Conservation (phyloP, 2,888 invertebrate genomes). For the Ferrisia virgata region DNA sequence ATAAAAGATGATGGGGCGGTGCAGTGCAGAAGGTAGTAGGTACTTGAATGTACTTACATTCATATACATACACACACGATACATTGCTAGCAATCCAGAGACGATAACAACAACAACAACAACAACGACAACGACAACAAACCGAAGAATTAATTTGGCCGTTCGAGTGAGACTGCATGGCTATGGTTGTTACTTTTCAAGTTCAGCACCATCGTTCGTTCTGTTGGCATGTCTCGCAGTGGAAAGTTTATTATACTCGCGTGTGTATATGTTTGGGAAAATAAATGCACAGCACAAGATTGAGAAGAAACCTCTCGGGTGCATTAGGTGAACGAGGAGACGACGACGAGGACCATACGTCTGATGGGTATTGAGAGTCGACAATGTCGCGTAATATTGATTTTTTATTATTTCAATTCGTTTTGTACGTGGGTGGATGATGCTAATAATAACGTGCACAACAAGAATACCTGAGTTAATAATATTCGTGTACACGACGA, state of each 20-base stretch:
- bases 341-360: no score
- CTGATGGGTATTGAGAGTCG: no score
- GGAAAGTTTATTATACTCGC: slow-evolving; percentile 40
- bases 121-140: not conserved
- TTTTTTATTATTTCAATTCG: not conserved
- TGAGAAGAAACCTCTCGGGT: not conserved
- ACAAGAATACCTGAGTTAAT: no score
- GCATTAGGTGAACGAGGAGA: not conserved
- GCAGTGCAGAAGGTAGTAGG: no score
- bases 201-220: slow-evolving; percentile 7
- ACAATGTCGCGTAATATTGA: slow-evolving; percentile 15
- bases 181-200: slow-evolving; percentile 36
- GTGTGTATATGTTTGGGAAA: not conserved
- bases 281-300: no score
- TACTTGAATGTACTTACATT: not conserved
- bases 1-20: not conserved
- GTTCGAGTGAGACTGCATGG: slow-evolving; percentile 37
- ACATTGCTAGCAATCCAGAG: not conserved
- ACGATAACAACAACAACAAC: not conserved
- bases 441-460: no score
- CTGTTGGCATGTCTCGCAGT: not conserved
- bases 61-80: not conserved
- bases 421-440: not conserved
- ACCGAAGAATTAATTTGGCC: slow-evolving; percentile 31
- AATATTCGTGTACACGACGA: not conserved